Evolutionary conservation across 2,888 invertebrate genomes (phyloP).

Genomic region (Plagiodera versicolora): DNA sequence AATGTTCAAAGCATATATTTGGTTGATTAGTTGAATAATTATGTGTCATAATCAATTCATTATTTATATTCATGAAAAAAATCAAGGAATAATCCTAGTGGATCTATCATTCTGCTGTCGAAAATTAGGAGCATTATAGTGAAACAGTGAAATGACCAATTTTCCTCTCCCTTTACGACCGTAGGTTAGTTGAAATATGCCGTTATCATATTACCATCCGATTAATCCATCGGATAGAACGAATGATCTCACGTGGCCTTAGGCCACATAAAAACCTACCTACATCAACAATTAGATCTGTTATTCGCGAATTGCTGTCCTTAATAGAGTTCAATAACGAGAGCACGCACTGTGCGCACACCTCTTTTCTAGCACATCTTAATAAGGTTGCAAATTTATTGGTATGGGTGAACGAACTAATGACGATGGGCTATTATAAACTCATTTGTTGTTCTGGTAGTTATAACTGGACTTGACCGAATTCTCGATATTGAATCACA

Average conservation of each 20-base stretch:
- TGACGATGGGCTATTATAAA: constrained; percentile 2
- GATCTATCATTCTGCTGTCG: too few species aligned
- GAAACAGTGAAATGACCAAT: too few species aligned
- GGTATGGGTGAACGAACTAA: constrained; percentile 12
- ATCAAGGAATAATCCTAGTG: too few species aligned
- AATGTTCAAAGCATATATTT: too few species aligned
- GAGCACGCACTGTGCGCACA: constrained; percentile 6
- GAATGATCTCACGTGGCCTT: constrained; percentile 1
- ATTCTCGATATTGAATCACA: background rate
- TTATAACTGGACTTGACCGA: constrained; percentile 4
- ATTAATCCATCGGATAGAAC: constrained; percentile 6
- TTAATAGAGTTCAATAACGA: constrained; percentile 17
- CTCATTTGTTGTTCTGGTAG: constrained; percentile 10
- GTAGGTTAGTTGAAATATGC: too few species aligned
- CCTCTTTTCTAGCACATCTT: constrained; percentile 11
- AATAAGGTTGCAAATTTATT: constrained; percentile 15
- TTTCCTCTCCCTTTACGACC: too few species aligned
- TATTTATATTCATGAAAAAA: too few species aligned
- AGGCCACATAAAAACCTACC: constrained; percentile 4
- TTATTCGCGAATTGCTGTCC: constrained; percentile 13
- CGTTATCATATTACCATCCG: background rate
- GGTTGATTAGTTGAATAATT: too few species aligned
- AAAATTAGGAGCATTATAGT: too few species aligned
- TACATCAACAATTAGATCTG: constrained; percentile 11
- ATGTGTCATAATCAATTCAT: too few species aligned